Conservation (phyloP, 92 coral and sea anemone genomes). For the Galaxea fascicularis region DNA sequence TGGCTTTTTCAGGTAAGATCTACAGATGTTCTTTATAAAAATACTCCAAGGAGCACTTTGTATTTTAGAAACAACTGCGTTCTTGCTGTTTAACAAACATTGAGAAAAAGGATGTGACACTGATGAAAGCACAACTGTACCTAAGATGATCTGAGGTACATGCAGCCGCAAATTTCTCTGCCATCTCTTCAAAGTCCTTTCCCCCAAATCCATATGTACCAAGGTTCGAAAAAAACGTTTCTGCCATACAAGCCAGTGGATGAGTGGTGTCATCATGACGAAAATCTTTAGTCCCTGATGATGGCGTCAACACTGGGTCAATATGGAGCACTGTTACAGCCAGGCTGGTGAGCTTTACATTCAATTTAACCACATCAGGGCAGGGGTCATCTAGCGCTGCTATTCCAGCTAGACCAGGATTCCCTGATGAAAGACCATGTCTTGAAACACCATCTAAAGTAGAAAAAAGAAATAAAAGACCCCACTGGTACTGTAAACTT, state of each 20-base stretch:
- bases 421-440: constrained; percentile 59
- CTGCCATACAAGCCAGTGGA: constrained; percentile 89
- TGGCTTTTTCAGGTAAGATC: too few species aligned
- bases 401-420: constrained; percentile 95
- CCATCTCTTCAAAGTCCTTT: constrained; percentile 92
- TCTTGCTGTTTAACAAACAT: too few species aligned
- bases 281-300: constrained; percentile 42
- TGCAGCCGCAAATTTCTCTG: constrained; percentile 78
- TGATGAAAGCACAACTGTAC: constrained; percentile 28
- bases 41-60: too few species aligned
- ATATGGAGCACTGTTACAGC: constrained; percentile 90
- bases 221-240: constrained; percentile 81
- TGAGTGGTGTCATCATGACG: constrained; percentile 60
- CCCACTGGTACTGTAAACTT: too few species aligned
- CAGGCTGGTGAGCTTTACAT: constrained; percentile 79
- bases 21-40: too few species aligned
- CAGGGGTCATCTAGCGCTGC: constrained; percentile 92
- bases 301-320: constrained; percentile 84
- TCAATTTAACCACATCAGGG: constrained; percentile 75
- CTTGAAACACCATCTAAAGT: constrained; percentile 44
- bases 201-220: constrained; percentile 94
- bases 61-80: too few species aligned
- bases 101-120: too few species aligned
- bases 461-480: not conserved
- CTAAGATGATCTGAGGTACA: constrained; percentile 91